phyloP scores from a whole-genome alignment of 2,888 invertebrate genomes.

The Zaprionus obscuricornis region DNA sequence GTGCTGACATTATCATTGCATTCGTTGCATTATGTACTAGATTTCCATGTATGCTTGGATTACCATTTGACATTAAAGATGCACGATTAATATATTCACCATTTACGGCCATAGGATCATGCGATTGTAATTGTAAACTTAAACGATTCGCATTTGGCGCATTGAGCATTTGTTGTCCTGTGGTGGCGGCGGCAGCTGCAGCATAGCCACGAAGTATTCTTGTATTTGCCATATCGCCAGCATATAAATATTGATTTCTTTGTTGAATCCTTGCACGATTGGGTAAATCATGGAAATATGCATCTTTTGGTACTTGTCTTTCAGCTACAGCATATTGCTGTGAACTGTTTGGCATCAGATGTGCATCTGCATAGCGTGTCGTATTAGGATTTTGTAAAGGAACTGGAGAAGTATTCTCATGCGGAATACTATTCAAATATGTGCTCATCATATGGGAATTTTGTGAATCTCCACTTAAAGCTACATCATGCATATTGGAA shows the following conservation, averaged over 20 bases:
- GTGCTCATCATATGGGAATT: constrained; percentile 10
- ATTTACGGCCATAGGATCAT: constrained; percentile 9
- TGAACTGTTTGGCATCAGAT: neutral
- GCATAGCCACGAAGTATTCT: constrained; percentile 21
- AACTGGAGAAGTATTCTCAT: constrained; percentile 8
- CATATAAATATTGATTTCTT: constrained; percentile 18
- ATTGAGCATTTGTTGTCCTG: constrained; percentile 5
- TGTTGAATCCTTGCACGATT: constrained; percentile 79
- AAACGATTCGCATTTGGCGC: neutral
- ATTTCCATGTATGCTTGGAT: constrained; percentile 11
- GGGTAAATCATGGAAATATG: constrained; percentile 86
- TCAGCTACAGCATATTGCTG: constrained; percentile 34
- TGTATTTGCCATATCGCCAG: constrained; percentile 32
- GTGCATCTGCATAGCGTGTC: constrained; percentile 8
- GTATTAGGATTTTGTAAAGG: constrained; percentile 26
- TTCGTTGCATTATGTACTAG: constrained; percentile 6
- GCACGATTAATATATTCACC: constrained; percentile 18
- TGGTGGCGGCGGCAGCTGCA: neutral
- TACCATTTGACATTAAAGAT: constrained; percentile 13
- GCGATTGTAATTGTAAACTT: constrained; percentile 1
- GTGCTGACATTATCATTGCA: constrained; percentile 11
- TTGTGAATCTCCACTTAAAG: constrained; percentile 9
- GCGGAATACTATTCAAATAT: constrained; percentile 35
- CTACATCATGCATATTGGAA: constrained; percentile 21
- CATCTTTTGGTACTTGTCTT: constrained; percentile 86